Evolutionary conservation across 2,113 vertebrate genomes (phyloP), one percentile per base, ranked within the genome.

Genomic region (Calonectris borealis): DNA sequence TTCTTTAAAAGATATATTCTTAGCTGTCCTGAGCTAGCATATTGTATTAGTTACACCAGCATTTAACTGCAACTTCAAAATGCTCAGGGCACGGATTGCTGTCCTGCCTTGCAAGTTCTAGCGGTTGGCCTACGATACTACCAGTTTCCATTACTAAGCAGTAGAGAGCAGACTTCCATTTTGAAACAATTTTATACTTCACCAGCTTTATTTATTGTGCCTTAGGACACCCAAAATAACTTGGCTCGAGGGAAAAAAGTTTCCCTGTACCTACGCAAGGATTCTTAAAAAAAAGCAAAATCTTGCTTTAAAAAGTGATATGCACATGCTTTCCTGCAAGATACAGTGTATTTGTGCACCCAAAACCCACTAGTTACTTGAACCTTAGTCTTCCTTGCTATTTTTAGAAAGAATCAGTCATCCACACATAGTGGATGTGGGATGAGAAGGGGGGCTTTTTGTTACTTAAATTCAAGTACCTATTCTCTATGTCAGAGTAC

Each of bases 401-500:
- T 27, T 55, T 62, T 55, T 62, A 38, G 32, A 68, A 54, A 27
- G 42, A 48, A 71, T 40, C 13, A 8, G n/a, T 62, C 22, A 68
- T 26, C 22, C 38, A 66, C 14, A 61, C 11, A 7, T 0, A 13
- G 16, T 40, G 31, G 27, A 48, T 38, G 38, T 26, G 36, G 26
- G 18, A 9, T 11, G 3, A 52, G 64, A 5, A 16, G 24, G n/a
- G 34, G 44, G 40, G 40, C 40, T 40, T 40, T 17, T 32, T 58
- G 2, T 61, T 32, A 24, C 46, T 71, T 48, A 18, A 69, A 86
- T 25, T 57, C 7, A 78, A 38, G 10, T 24, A 60, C 6, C 24
- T 60, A 1, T 46, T 71, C 46, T 49, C 2, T 34, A 16, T 0
- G 0, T 31, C 18, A 13, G 36, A 88, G 31, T 52, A 52, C 25